Percentiles rank a stretch among this genome's conserved stretches.
These are phyloP conservation scores for Drosophila watanabei DNA, from an alignment of 1,140 invertebrate genomes.

Conservation along the genomic window DNA sequence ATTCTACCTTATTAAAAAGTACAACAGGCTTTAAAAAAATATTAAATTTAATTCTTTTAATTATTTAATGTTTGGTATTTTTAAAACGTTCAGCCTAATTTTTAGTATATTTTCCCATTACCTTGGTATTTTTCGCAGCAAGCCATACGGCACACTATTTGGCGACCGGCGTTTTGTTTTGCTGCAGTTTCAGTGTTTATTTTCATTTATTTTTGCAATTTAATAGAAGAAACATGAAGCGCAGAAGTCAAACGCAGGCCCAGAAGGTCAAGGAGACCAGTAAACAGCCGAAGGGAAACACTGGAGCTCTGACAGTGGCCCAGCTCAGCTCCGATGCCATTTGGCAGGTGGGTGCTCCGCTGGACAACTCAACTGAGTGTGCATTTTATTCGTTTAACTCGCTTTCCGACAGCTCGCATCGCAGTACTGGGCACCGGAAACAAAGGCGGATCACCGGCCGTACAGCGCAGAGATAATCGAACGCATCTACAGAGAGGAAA, in stretches of 20 bases:
- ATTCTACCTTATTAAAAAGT: too few species aligned
- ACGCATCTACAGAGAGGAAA: conserved; percentile 93
- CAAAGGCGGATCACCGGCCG: conserved; percentile 88
- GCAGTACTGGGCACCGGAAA: conserved; percentile 95
- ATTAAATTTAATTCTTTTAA: background rate
- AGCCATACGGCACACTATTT: conserved; percentile 22
- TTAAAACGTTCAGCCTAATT: too few species aligned
- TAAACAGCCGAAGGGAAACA: conserved; percentile 44
- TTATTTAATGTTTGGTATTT: background rate
- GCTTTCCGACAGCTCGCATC: conserved; percentile 90
- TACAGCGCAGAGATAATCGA: conserved; percentile 92
- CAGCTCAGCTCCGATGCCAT: conserved; percentile 90
- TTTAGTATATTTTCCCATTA: background rate
- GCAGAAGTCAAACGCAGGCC: conserved; percentile 60
- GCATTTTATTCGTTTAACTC: background rate
- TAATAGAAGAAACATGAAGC: conserved; percentile 48
- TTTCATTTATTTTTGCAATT: conserved; percentile 10
- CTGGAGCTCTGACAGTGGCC: conserved; percentile 90
- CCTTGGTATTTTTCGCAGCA: background rate
- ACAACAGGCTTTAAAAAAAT: background rate
- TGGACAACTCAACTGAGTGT: conserved; percentile 26
- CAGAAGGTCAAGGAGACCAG: conserved; percentile 6
- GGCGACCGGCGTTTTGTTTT: conserved; percentile 69
- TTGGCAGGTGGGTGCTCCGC: conserved; percentile 71
- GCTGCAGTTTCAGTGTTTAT: conserved; percentile 28